Evolutionary conservation across 2,888 invertebrate species (phyloP).

Genomic region (Caenorhabditis wallacei): DNA sequence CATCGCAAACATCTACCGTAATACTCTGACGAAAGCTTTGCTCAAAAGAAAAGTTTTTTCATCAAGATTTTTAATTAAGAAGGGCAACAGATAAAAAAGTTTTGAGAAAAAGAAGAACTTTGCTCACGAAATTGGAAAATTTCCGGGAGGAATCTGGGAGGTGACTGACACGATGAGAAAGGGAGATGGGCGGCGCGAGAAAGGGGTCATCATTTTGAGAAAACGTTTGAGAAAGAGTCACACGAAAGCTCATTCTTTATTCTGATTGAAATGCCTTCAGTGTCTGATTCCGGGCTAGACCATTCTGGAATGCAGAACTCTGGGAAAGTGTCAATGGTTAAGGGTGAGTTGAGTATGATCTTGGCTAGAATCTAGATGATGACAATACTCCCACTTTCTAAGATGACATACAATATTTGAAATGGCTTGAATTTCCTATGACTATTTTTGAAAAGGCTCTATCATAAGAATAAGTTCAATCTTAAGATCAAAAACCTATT

Average conservation of each 20-base stretch:
- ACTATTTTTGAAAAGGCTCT: constrained; percentile 13
- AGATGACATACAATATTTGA: constrained; percentile 32
- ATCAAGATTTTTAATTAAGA: constrained; percentile 44
- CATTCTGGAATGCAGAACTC: constrained; percentile 22
- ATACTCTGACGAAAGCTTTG: not conserved
- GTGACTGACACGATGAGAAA: constrained; percentile 1
- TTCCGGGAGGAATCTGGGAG: not conserved
- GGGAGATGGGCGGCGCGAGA: constrained; percentile 38
- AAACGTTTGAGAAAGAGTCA: constrained; percentile 21
- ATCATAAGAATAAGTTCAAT: not conserved
- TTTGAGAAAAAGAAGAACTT: constrained; percentile 24
- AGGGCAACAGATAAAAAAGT: not conserved
- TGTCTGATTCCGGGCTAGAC: constrained; percentile 3
- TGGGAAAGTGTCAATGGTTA: constrained; percentile 41
- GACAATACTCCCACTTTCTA: constrained; percentile 12
- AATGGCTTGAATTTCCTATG: constrained; percentile 46
- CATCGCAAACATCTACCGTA: constrained; percentile 57
- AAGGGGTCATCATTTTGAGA: constrained; percentile 42
- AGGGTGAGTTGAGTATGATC: constrained; percentile 41
- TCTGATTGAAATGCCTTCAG: constrained; percentile 37
- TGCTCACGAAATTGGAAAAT: constrained; percentile 50
- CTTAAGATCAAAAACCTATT: not conserved
- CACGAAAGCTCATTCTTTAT: constrained; percentile 34
- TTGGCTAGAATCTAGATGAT: constrained; percentile 32
- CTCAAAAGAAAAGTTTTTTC: not conserved